These are phyloP conservation scores for Hyaena hyaena DNA, from an alignment of 2,113 vertebrate genomes.

Conservation along the genomic window DNA sequence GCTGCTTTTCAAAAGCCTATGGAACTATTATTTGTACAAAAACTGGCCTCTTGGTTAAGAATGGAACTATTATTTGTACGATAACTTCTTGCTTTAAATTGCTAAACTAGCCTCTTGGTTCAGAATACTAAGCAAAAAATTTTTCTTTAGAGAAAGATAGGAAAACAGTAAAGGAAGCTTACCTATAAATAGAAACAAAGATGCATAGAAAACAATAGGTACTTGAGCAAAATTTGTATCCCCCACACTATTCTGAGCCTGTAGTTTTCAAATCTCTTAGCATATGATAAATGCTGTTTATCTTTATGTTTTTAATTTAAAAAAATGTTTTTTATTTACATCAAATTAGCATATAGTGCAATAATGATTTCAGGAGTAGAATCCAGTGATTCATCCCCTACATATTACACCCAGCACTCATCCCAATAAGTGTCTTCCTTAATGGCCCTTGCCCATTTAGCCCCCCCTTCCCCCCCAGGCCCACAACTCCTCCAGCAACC, in stretches of 20 bases:
- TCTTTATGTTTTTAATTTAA: background rate
- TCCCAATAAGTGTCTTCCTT: no score
- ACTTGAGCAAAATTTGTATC: conserved; percentile 3
- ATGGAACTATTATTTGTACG: background rate
- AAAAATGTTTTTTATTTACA: no score
- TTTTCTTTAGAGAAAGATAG: background rate
- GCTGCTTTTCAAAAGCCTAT: background rate
- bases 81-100: background rate
- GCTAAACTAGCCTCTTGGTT: background rate
- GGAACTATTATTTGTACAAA: background rate
- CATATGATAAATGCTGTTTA: background rate
- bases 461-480: no score
- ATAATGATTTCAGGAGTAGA: no score
- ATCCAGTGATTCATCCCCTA: no score
- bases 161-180: background rate
- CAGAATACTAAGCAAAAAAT: background rate
- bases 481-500: no score
- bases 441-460: no score
- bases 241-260: background rate
- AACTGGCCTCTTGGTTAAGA: background rate
- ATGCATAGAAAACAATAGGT: background rate
- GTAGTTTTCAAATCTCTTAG: background rate
- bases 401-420: no score
- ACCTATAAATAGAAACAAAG: background rate
- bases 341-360: no score